Conservation (phyloP, 2,113 vertebrate species). For the Echinops telfairi region DNA sequence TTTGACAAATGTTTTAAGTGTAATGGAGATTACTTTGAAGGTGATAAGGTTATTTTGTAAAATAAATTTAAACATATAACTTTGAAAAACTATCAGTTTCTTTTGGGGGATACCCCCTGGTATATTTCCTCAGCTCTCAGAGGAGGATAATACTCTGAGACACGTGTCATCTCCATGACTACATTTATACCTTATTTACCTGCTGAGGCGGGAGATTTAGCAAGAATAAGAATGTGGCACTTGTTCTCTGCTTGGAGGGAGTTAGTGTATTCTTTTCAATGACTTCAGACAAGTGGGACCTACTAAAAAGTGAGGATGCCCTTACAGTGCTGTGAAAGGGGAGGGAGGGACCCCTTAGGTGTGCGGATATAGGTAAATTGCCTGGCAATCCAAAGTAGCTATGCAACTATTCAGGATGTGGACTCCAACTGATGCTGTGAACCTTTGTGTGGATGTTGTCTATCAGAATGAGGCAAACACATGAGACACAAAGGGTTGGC, state of each 20-base stretch:
- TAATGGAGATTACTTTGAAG: no score
- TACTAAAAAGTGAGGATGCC: not conserved
- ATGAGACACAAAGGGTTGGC: not conserved
- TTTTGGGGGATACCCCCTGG: no score
- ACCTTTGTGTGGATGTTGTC: not conserved
- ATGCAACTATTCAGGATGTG: not conserved
- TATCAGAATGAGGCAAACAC: not conserved
- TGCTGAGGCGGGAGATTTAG: not conserved
- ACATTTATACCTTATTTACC: not conserved
- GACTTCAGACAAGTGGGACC: not conserved
- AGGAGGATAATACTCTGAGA: not conserved
- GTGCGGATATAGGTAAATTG: not conserved
- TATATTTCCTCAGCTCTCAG: no score
- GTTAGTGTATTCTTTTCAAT: not conserved
- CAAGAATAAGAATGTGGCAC: not conserved
- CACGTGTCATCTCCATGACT: not conserved
- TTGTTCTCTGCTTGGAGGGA: not conserved
- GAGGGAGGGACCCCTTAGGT: not conserved
- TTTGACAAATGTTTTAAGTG: no score
- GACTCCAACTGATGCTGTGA: not conserved
- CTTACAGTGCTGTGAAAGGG: not conserved
- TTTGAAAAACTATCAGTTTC: no score
- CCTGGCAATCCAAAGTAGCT: not conserved
- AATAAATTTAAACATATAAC: no score
- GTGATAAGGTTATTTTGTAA: no score